These are phyloP conservation scores for Esperia sulphurella DNA, from an alignment of 2,888 invertebrate genomes.

Conservation along the genomic window DNA sequence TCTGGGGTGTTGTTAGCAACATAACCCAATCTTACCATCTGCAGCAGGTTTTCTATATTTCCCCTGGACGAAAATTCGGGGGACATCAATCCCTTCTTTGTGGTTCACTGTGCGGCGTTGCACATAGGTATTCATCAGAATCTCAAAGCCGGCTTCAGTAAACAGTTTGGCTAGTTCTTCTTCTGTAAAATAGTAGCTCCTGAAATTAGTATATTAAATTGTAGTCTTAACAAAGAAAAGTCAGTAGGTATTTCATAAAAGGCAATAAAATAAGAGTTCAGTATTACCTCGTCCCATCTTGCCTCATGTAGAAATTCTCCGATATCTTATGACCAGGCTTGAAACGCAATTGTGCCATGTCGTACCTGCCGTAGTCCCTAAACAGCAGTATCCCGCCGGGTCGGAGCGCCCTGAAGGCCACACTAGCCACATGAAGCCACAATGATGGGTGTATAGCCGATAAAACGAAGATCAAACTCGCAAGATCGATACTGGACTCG, in stretches of 20 bases:
- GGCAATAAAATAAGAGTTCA: background rate
- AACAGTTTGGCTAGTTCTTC: constrained; percentile 85
- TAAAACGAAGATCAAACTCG: constrained; percentile 95
- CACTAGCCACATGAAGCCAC: constrained; percentile 81
- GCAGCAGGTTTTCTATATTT: constrained; percentile 82
- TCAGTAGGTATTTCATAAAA: no score
- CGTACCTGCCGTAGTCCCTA: constrained; percentile 96
- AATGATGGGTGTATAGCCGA: constrained; percentile 95
- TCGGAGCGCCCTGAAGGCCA: constrained; percentile 82
- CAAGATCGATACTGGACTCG: constrained; percentile 83
- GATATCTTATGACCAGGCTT: constrained; percentile 94
- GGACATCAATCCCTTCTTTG: constrained; percentile 94
- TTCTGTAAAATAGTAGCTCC: constrained; percentile 89
- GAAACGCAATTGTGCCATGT: constrained; percentile 97
- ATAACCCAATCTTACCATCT: constrained; percentile 27
- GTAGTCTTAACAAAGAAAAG: background rate
- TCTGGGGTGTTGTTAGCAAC: no score
- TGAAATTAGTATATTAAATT: constrained; percentile 41
- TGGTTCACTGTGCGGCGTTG: constrained; percentile 93
- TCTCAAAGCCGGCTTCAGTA: constrained; percentile 83
- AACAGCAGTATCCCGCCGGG: constrained; percentile 91
- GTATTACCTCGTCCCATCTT: constrained; percentile 93
- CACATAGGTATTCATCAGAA: constrained; percentile 86
- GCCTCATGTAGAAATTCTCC: constrained; percentile 96
- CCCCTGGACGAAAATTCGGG: constrained; percentile 95